Base-by-base conservation (phyloP, 2,113 vertebrate genomes). In the Hepsetus odoe region DNA sequence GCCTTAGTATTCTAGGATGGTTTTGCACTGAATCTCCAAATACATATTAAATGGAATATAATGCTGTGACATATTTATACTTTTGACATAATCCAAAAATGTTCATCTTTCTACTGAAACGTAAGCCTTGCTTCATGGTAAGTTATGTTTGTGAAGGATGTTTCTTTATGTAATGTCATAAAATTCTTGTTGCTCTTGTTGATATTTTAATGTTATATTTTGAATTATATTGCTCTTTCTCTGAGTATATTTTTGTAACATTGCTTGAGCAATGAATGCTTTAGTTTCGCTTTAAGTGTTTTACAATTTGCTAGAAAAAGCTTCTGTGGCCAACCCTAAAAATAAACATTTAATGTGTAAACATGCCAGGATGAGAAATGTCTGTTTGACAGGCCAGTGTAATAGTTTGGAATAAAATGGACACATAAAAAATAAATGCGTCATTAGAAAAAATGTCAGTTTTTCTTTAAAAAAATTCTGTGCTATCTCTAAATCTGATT, bases 171-270 rank as follows among this genome's bases (percentile, higher is more conserved):
- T 49, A 8, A 18, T 66, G 35, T 42, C 2, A 16, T 35, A 40
- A 68, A 56, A 22, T 70, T 66, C 26, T 70, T 26, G 5, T 44
- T 56, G 68, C 24, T 64, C 14, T n/a, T n/a, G n/a, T n/a, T n/a
- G n/a, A 44, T 32, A 28, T 70, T 80, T 76, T 24, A 80, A 85
- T 89, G 81, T 84, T 80, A 28, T 69, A 67, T 81, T 80, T 86
- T 85, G 81, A 81, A 82, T 76, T 82, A 82, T 86, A 84, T 77
- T 75, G 74, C 72, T 82, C 80, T 85, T 78, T 82, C 62, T 90
- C 87, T 88, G 84, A 83, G 81, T 88, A 84, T 92, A 90, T 92
- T 91, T 93, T 92, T 93, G 82, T 90, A 89, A 88, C 46, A 76
- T 86, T 81, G 89, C 89, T 91, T 91, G 82, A 38, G 71, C 71